phyloP scores from a whole-genome alignment of 2,888 invertebrate species.

The Ptychoptera albimana region DNA sequence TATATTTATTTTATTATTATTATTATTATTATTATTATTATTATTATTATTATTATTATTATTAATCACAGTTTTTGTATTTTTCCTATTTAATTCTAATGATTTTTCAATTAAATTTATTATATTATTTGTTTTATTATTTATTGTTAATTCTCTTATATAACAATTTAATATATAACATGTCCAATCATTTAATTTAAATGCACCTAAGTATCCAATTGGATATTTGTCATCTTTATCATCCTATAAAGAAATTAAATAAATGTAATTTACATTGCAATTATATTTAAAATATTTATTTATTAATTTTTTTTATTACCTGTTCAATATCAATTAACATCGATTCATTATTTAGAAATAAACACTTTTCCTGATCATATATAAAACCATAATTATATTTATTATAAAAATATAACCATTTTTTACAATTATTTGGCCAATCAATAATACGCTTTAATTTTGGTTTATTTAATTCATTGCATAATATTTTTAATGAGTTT shows the following conservation, averaged over 20 bases:
- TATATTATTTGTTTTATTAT: slow-evolving; percentile 3
- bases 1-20: background rate
- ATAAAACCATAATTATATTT: slow-evolving; percentile 9
- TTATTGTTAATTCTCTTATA: slow-evolving; percentile 4
- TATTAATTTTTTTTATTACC: background rate
- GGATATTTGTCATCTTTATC: background rate
- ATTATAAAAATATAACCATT: slow-evolving; percentile 44
- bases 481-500: slow-evolving; percentile 49
- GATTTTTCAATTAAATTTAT: slow-evolving; percentile 1
- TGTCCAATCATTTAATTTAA: slow-evolving; percentile 6
- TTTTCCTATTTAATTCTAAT: background rate
- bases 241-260: background rate
- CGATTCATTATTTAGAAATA: background rate
- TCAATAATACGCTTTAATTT: slow-evolving; percentile 42
- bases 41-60: background rate
- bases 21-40: background rate
- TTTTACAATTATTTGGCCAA: slow-evolving; percentile 45
- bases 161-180: slow-evolving; percentile 4
- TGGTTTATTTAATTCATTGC: slow-evolving; percentile 51
- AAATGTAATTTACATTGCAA: no score
- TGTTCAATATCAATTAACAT: slow-evolving; percentile 1
- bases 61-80: no score
- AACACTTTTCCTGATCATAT: slow-evolving; percentile 6
- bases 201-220: slow-evolving; percentile 1
- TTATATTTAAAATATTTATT: background rate